Conservation (phyloP, 23 tunicate genomes). For the Trididemnum nubilum region DNA sequence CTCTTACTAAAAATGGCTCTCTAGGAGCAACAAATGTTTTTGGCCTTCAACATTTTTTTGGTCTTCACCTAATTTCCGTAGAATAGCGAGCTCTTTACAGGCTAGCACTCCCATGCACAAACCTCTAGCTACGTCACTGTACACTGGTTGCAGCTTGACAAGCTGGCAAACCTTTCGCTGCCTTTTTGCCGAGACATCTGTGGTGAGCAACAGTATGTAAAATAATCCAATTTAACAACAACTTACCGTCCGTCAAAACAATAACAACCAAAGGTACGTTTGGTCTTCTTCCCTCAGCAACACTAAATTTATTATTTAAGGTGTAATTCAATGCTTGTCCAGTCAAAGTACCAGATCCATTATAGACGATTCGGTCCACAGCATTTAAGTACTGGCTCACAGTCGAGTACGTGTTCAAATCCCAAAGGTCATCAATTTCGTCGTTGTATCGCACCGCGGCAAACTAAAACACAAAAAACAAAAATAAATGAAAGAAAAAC, state of each 20-base stretch:
- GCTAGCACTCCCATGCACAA: no score
- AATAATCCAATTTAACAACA: background rate
- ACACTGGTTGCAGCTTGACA: no score
- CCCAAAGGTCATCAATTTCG: slow-evolving; percentile 59
- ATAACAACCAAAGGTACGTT: slow-evolving; percentile 52
- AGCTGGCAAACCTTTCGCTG: no score
- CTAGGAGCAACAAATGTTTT: no score
- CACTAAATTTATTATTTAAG: slow-evolving; percentile 28
- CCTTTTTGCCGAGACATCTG: no score
- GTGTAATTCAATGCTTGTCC: slow-evolving; percentile 68
- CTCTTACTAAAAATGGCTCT: no score
- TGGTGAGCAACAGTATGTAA: no score
- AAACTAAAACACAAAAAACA: slow-evolving; percentile 50
- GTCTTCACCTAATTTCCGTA: no score
- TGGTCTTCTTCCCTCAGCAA: slow-evolving; percentile 40
- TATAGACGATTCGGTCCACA: slow-evolving; percentile 42
- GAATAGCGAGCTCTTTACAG: no score
- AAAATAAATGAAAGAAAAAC: no score
- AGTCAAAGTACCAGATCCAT: slow-evolving; percentile 67
- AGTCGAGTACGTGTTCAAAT: slow-evolving; percentile 35
- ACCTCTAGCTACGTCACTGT: no score
- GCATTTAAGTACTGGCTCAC: slow-evolving; percentile 14
- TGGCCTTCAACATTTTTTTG: no score
- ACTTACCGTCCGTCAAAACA: slow-evolving; percentile 80
- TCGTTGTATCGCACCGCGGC: slow-evolving; percentile 76